A percentile compares a stretch with the other conserved stretches of the same genome.
phyloP scores from a whole-genome alignment of 2,113 vertebrate species.

The Lepidothrix coronata region DNA sequence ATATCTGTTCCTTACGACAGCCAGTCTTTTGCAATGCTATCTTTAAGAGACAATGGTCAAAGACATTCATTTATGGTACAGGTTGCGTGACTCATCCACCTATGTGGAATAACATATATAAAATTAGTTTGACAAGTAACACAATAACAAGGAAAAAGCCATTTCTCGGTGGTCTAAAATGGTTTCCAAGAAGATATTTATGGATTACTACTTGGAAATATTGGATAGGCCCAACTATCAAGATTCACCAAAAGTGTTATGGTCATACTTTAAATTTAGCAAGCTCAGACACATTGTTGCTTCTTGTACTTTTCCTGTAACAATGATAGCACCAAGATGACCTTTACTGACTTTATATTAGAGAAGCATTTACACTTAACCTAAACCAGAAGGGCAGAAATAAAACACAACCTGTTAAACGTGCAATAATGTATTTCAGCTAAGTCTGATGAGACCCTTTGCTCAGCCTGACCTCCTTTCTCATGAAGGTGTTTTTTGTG shows the following conservation, averaged over 20 bases:
- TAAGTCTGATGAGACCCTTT: neutral
- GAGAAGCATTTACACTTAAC: neutral
- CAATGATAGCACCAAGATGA: neutral
- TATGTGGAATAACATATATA: neutral
- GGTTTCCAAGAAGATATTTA: neutral
- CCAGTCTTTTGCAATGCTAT: neutral
- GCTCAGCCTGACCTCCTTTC: conserved; percentile 23
- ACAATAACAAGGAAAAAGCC: neutral
- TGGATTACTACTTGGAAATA: neutral
- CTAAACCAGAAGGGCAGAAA: conserved; percentile 1
- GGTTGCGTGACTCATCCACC: neutral
- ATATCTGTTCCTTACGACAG: neutral
- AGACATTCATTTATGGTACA: neutral
- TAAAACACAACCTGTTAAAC: neutral
- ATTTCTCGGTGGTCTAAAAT: neutral
- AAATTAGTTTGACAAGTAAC: neutral
- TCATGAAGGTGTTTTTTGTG: neutral
- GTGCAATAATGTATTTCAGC: neutral
- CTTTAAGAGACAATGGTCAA: neutral
- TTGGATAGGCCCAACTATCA: neutral
- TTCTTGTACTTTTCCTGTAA: neutral
- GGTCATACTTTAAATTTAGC: neutral
- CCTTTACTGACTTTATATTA: neutral
- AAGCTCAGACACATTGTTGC: neutral
- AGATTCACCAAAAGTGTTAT: neutral